Percentiles rank a stretch among this genome's conserved stretches.
Conservation (phyloP, 2,113 vertebrate genomes). For the Leptobrachium leishanense region DNA sequence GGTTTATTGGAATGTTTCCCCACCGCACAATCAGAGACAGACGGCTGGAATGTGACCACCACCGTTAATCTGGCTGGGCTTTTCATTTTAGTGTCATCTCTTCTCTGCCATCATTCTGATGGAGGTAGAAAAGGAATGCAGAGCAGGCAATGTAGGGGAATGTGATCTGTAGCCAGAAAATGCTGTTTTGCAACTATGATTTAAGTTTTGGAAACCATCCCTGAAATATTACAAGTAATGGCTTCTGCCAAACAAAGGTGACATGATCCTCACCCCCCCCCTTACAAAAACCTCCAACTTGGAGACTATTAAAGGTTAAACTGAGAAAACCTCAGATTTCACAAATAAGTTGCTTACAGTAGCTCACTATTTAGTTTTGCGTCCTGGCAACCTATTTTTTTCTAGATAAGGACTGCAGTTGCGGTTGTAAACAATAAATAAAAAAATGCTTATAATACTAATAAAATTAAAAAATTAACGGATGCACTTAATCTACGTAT, state of each 20-base stretch:
- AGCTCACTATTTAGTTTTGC: conserved; percentile 17
- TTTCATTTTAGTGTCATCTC: conserved; percentile 15
- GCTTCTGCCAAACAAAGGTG: neutral
- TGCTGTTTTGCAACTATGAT: conserved; percentile 29
- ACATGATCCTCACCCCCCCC: neutral
- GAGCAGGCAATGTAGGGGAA: neutral
- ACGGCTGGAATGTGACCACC: conserved; percentile 26
- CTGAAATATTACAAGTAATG: neutral
- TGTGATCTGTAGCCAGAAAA: neutral
- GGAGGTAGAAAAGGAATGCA: neutral
- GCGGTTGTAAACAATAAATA: too few species aligned
- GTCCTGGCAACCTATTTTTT: neutral
- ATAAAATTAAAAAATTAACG: too few species aligned
- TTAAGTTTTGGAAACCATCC: conserved; percentile 15
- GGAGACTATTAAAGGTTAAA: neutral
- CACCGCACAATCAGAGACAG: conserved; percentile 22
- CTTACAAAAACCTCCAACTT: neutral
- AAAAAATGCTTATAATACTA: too few species aligned
- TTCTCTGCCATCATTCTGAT: neutral
- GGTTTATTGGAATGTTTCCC: conserved; percentile 32
- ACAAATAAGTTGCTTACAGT: neutral
- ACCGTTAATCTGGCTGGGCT: conserved; percentile 17
- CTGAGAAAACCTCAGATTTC: neutral
- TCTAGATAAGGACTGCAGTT: too few species aligned
- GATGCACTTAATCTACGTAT: too few species aligned